Percentiles rank a stretch among this genome's conserved stretches.
These are phyloP conservation scores for Steinernema khuongi DNA, from an alignment of 1,140 invertebrate genomes.

Conservation along the genomic window DNA sequence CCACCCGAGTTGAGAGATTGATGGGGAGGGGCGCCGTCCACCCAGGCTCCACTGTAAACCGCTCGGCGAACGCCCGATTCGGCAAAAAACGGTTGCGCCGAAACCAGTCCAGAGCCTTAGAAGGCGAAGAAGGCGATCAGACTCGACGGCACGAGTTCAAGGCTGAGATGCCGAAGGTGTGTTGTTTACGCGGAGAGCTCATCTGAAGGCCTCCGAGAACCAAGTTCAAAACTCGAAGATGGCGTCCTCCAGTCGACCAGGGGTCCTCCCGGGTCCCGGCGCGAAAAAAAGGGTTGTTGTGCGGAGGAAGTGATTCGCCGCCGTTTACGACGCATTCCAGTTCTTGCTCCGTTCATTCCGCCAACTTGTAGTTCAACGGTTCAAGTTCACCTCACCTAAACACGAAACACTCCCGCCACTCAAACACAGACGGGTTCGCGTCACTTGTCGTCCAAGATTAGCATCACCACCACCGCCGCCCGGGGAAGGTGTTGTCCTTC, in stretches of 20 bases:
- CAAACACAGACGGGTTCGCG: not conserved
- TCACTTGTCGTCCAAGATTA: not conserved
- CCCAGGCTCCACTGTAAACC: not conserved
- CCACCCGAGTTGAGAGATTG: constrained; percentile 8
- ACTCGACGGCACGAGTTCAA: not conserved
- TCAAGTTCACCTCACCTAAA: not conserved
- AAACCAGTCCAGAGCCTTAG: not conserved
- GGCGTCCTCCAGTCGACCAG: not conserved
- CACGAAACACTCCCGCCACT: not conserved
- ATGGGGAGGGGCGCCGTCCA: not conserved
- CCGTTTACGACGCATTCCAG: too few relatives aligned
- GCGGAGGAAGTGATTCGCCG: not conserved
- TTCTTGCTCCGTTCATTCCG: not conserved
- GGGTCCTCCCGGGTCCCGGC: not conserved
- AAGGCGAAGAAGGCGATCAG: not conserved
- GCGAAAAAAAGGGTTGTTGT: not conserved
- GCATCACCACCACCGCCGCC: too few relatives aligned
- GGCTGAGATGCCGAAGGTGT: not conserved
- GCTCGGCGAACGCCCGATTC: not conserved
- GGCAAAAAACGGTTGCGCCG: not conserved
- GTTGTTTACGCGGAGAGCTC: not conserved
- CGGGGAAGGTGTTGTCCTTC: too few relatives aligned
- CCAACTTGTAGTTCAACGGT: not conserved
- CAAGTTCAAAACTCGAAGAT: not conserved
- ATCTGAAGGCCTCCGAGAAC: not conserved